Evolutionary conservation across 1,140 invertebrate species (phyloP), one percentile per base, ranked within the genome.

Genomic region (Vanessa atalanta): DNA sequence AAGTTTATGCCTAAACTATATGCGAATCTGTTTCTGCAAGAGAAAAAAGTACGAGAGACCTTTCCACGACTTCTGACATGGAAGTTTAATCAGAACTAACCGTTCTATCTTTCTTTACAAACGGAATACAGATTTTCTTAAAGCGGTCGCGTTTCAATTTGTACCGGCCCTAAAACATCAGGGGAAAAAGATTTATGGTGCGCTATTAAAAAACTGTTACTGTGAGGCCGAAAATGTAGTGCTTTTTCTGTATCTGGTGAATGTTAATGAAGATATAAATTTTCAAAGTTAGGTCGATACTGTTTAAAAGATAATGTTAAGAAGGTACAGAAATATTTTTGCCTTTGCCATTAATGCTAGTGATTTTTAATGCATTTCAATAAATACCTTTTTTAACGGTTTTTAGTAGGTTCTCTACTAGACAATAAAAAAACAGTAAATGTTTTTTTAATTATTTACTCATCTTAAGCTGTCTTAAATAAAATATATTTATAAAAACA

Each of bases 141-240:
- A 69, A 26, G 13, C 37, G 53, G 66, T 57, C 66, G 57, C 20
- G 37, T 69, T 69, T 69, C 66, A 69, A 69, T 69, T 69, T 69
- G 53, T 16, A 23, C 7, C 43, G 37, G 20, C 13, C 37, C 14
- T 69, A 57, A 68, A 68, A 60, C 51, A 67, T 67, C 48, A 57
- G 66, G 50, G 20, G 50, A 47, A 12, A 20, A 23, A 69, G 55
- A 69, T 69, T 69, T 69, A 69, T 57, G n/a, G 66, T 47, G 37
- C 1, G 15, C 53, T 47, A 60, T 60, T 60, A 69, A 60, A 66
- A 57, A 69, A 57, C 50, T 53, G 55, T 57, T 69, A 26, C 16
- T 13, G 7, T 31, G 31, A 61, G 57, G 31, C 53, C 31, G 37
- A 69, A 69, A 67, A 55, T 57, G 55, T 57, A 26, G 20, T 2